Percentiles rank a stretch among this genome's conserved stretches.
Evolutionary conservation across 1,140 invertebrate species (phyloP).

Genomic region (Drosophila pseudoobscura): DNA sequence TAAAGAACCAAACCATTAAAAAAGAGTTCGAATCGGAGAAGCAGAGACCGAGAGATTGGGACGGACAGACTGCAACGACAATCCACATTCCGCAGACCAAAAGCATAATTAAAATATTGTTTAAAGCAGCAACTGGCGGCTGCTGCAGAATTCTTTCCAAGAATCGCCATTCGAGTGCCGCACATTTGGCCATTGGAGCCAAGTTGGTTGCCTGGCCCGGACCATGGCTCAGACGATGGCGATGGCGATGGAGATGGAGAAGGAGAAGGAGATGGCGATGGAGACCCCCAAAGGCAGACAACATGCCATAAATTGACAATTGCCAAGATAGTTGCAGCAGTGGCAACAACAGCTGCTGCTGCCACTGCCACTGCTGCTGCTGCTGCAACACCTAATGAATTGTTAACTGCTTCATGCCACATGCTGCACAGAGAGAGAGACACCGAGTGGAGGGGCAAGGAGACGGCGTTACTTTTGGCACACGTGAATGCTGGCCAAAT

Average conservation of each 20-base stretch:
- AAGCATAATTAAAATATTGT: slow-evolving; percentile 36
- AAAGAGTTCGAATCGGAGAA: background rate
- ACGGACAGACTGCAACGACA: slow-evolving; percentile 11
- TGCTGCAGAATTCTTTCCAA: slow-evolving; percentile 59
- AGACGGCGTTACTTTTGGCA: slow-evolving; percentile 51
- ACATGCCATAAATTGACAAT: slow-evolving; percentile 69
- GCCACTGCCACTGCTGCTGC: slow-evolving; percentile 24
- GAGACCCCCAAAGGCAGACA: slow-evolving; percentile 40
- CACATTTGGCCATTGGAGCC: slow-evolving; percentile 56
- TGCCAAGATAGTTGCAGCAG: slow-evolving; percentile 42
- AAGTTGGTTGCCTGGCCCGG: slow-evolving; percentile 18
- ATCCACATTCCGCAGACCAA: slow-evolving; percentile 39
- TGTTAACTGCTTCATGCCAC: slow-evolving; percentile 64
- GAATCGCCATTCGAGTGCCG: slow-evolving; percentile 42
- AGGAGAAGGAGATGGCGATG: slow-evolving; percentile 24
- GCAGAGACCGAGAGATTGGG: background rate
- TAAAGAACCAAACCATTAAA: no score
- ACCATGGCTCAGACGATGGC: slow-evolving; percentile 7
- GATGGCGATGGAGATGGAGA: slow-evolving; percentile 37
- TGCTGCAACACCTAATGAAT: slow-evolving; percentile 72
- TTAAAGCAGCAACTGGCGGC: slow-evolving; percentile 14
- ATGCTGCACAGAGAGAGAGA: slow-evolving; percentile 30
- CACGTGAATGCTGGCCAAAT: slow-evolving; percentile 62
- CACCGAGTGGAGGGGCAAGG: slow-evolving; percentile 9
- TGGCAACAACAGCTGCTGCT: slow-evolving; percentile 30